phyloP scores from a whole-genome alignment of 2,888 invertebrate genomes.

The Cantharis nigra region DNA sequence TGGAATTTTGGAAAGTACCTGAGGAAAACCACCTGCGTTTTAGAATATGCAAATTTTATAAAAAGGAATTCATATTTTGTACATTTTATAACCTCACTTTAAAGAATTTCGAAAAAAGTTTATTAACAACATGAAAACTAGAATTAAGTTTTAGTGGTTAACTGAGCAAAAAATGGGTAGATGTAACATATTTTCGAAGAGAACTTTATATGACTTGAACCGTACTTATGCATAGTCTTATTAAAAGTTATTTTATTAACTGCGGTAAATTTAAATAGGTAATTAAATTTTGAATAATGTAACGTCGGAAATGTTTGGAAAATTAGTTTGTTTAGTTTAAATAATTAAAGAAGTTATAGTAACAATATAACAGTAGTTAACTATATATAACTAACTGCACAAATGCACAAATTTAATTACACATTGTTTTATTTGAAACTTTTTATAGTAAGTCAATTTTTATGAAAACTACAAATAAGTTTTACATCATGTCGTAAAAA shows the following conservation, averaged over 20 bases:
- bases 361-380: too few species aligned
- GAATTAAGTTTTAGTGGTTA: background rate
- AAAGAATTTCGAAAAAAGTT: background rate
- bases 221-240: background rate
- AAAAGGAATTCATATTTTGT: background rate
- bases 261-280: background rate
- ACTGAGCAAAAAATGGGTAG: background rate
- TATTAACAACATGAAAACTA: background rate
- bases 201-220: background rate
- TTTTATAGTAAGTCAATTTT: background rate
- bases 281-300: background rate
- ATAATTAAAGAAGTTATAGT: background rate
- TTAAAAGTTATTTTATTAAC: background rate
- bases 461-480: conserved; percentile 4
- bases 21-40: too few species aligned
- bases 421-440: background rate
- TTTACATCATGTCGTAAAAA: conserved; percentile 3
- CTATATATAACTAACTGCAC: too few species aligned
- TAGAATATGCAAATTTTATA: too few species aligned
- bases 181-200: background rate
- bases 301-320: background rate
- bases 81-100: background rate
- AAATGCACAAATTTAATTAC: background rate
- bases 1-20: too few species aligned
- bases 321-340: background rate